Percentiles rank a stretch among this genome's conserved stretches.
Conservation (phyloP, 2,113 vertebrate species). For the Hyperopisus bebe region DNA sequence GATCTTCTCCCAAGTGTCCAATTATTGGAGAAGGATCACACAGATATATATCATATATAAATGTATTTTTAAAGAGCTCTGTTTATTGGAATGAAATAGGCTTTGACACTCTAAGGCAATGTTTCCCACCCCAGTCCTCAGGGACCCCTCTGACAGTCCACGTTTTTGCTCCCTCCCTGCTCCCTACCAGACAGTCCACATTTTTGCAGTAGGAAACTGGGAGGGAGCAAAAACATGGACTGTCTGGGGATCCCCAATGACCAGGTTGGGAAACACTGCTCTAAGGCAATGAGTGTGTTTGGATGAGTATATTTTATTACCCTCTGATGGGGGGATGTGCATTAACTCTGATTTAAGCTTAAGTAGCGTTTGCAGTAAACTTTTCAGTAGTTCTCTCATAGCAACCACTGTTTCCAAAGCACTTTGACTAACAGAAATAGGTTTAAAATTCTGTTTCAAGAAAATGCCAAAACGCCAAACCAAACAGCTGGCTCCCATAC, state of each 20-base stretch:
- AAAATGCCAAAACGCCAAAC: not conserved
- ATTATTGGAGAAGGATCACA: constrained; percentile 13
- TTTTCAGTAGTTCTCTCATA: not conserved
- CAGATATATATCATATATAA: not conserved
- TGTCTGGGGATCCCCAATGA: not conserved
- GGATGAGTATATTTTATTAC: not conserved
- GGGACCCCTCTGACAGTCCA: not conserved
- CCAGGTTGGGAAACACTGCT: not conserved
- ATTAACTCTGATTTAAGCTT: not conserved
- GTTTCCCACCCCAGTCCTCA: not conserved
- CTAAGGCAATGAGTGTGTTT: not conserved
- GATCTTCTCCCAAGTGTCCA: constrained; percentile 21
- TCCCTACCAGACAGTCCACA: not conserved
- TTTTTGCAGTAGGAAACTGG: not conserved
- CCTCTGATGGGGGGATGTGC: not conserved
- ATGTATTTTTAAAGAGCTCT: constrained; percentile 3
- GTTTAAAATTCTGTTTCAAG: not conserved
- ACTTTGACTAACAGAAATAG: not conserved
- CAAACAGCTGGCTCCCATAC: not conserved
- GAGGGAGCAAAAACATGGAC: not conserved
- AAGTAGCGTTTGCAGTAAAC: not conserved
- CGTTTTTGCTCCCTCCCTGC: not conserved
- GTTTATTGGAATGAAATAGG: constrained; percentile 38
- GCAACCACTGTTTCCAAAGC: not conserved
- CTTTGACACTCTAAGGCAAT: not conserved